Conservation (phyloP, 2,113 vertebrate genomes). For the Dendrocopos noguchii region DNA sequence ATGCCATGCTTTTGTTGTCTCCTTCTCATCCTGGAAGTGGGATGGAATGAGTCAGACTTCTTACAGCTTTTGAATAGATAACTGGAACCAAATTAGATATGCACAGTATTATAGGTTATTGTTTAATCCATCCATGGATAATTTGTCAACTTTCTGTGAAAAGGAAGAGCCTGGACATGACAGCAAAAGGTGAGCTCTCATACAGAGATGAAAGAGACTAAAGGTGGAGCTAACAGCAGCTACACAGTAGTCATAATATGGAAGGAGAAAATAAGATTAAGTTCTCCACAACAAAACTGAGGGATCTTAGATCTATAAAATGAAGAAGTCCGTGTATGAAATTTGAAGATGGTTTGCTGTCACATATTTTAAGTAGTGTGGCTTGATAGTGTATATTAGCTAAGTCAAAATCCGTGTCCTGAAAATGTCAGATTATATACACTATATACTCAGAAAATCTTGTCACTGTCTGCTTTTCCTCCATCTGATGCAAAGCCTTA, state of each 20-base stretch:
- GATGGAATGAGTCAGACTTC: background rate
- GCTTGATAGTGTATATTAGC: constrained; percentile 52
- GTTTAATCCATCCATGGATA: background rate
- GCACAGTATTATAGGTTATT: background rate
- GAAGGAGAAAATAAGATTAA: constrained; percentile 36
- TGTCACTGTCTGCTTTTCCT: constrained; percentile 53
- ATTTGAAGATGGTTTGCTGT: constrained; percentile 24
- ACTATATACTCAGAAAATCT: constrained; percentile 24
- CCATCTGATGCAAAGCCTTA: constrained; percentile 47
- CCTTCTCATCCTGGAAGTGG: background rate
- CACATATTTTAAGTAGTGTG: background rate
- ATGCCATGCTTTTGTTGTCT: background rate
- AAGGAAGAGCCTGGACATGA: background rate
- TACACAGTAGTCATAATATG: background rate
- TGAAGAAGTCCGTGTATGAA: background rate
- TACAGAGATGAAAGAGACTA: background rate
- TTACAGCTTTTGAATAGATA: background rate
- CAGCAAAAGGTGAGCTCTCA: background rate
- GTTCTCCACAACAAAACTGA: background rate
- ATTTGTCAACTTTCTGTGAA: background rate
- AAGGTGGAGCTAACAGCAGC: background rate
- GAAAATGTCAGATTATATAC: constrained; percentile 55
- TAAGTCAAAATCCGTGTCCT: constrained; percentile 48
- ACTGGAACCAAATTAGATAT: background rate
- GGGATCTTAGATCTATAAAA: constrained; percentile 14